phyloP scores from a whole-genome alignment of 2,888 invertebrate species.

The Antheraea assamensis region DNA sequence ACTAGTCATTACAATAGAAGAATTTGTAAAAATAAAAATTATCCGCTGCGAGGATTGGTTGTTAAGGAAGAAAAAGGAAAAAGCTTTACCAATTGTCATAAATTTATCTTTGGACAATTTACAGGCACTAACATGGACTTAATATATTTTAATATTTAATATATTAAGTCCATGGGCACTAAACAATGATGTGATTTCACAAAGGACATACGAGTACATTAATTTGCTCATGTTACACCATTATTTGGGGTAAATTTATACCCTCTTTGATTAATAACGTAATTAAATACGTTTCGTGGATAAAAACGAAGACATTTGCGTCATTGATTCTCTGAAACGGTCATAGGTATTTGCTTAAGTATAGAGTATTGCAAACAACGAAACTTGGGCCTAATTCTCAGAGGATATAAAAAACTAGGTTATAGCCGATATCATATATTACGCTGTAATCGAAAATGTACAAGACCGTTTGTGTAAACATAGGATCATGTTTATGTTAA shows the following conservation, averaged over 20 bases:
- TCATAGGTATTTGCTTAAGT: background rate
- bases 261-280: background rate
- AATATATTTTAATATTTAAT: too few species aligned
- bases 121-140: too few species aligned
- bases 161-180: too few species aligned
- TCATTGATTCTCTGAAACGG: conserved; percentile 10
- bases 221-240: background rate
- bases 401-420: conserved; percentile 8
- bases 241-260: background rate
- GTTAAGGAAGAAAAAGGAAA: too few species aligned
- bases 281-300: conserved; percentile 10
- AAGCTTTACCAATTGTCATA: too few species aligned
- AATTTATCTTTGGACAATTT: too few species aligned
- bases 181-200: background rate
- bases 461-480: background rate
- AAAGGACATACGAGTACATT: background rate
- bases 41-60: too few species aligned
- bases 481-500: background rate
- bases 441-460: background rate
- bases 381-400: background rate
- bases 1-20: too few species aligned
- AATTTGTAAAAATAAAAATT: too few species aligned
- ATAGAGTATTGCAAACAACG: conserved; percentile 3
- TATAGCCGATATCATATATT: background rate
- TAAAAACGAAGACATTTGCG: conserved; percentile 12